A percentile compares a stretch with the other conserved stretches of the same genome.
Conservation (phyloP, 2,113 vertebrate genomes). For the Himantopus leucocephalus region DNA sequence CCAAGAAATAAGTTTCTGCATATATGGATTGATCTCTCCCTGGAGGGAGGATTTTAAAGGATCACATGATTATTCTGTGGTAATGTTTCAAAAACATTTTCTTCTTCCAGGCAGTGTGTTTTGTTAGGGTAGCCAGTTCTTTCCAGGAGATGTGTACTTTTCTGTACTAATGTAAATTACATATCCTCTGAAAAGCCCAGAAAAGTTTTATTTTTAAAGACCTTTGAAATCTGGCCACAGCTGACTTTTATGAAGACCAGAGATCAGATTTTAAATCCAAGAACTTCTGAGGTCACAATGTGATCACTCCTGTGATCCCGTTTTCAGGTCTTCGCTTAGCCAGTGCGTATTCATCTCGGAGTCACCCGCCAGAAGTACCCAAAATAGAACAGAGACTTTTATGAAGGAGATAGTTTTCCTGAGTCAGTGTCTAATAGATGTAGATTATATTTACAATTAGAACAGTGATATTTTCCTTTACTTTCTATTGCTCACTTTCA, state of each 20-base stretch:
- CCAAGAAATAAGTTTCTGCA: background rate
- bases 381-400: background rate
- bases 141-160: background rate
- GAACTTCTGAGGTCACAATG: background rate
- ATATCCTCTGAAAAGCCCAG: background rate
- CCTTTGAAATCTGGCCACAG: background rate
- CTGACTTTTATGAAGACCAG: background rate
- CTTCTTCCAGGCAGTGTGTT: background rate
- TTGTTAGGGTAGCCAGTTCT: background rate
- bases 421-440: background rate
- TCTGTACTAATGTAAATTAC: background rate
- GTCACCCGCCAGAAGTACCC: background rate
- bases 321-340: background rate
- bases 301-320: background rate
- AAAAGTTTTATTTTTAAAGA: background rate
- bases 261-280: background rate
- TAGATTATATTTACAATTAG: background rate
- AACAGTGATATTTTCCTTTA: background rate
- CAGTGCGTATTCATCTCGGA: background rate
- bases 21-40: background rate
- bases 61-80: background rate
- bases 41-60: background rate
- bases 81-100: background rate
- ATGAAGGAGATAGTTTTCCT: background rate
- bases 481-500: background rate